A percentile compares a stretch with the other conserved stretches of the same genome.
Evolutionary conservation across 2,113 vertebrate genomes (phyloP).

Genomic region (Hystrix cristata): DNA sequence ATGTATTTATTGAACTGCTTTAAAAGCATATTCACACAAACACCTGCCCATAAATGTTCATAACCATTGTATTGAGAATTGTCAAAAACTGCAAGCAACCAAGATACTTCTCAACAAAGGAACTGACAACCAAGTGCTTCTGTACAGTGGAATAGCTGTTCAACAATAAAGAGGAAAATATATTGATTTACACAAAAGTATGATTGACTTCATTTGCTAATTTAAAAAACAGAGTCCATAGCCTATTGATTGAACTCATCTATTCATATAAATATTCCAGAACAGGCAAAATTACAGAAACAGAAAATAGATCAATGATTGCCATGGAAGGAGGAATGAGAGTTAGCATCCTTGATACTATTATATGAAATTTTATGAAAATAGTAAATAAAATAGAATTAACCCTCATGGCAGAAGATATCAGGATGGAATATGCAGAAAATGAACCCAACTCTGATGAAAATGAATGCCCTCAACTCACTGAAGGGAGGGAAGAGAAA

Average conservation of each 20-base stretch:
- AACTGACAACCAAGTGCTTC: background rate
- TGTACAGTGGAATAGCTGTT: background rate
- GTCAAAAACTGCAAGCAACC: background rate
- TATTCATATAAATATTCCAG: background rate
- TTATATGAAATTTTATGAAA: background rate
- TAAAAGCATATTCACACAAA: background rate
- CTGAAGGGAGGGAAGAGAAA: rapidly evolving
- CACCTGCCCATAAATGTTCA: background rate
- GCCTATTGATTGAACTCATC: background rate
- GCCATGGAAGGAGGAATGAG: background rate
- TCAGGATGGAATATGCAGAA: background rate
- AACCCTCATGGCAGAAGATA: background rate
- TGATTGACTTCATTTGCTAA: background rate
- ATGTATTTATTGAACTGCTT: background rate
- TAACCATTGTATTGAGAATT: background rate
- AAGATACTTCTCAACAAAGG: background rate
- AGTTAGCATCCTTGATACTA: background rate
- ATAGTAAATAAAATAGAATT: background rate
- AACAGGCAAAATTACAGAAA: background rate
- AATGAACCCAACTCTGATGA: background rate
- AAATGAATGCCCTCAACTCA: background rate
- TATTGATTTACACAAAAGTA: background rate
- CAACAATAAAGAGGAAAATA: background rate
- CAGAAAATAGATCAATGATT: background rate
- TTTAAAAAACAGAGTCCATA: background rate